A percentile compares a stretch with the other conserved stretches of the same genome.
Conservation (phyloP, 2,113 vertebrate species). For the Sebastes schlegelii region DNA sequence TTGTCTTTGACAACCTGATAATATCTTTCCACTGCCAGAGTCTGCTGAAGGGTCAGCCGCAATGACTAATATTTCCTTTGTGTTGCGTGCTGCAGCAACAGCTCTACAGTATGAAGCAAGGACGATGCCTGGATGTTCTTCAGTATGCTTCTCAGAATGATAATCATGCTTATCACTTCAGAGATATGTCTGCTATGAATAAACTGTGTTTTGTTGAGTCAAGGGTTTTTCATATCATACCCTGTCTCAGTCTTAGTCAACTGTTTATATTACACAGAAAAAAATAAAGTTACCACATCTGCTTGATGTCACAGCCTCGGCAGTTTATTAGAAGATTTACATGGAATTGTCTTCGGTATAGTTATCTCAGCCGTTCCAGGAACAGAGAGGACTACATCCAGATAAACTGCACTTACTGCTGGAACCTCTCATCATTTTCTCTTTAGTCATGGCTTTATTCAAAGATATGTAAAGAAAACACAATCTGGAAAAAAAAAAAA, state of each 20-base stretch:
- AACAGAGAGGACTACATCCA: constrained; percentile 26
- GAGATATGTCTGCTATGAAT: background rate
- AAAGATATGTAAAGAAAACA: constrained; percentile 41
- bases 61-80: constrained; percentile 56
- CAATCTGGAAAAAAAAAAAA: constrained; percentile 16
- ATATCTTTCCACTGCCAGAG: constrained; percentile 32
- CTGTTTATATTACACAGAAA: constrained; percentile 26
- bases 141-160: background rate
- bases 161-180: background rate
- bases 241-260: background rate
- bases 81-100: constrained; percentile 11
- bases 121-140: background rate
- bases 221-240: background rate
- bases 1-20: constrained; percentile 15
- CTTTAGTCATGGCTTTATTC: constrained; percentile 24
- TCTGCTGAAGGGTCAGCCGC: constrained; percentile 1
- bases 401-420: constrained; percentile 53
- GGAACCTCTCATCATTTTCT: constrained; percentile 28
- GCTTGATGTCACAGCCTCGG: constrained; percentile 41
- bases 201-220: background rate
- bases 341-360: constrained; percentile 25
- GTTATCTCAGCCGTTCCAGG: constrained; percentile 14
- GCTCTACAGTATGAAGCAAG: background rate
- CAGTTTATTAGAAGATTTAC: constrained; percentile 65
- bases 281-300: constrained; percentile 18